These are phyloP conservation scores for Mareca strepera DNA, from an alignment of 2,797 vertebrate genomes.

Conservation along the genomic window DNA sequence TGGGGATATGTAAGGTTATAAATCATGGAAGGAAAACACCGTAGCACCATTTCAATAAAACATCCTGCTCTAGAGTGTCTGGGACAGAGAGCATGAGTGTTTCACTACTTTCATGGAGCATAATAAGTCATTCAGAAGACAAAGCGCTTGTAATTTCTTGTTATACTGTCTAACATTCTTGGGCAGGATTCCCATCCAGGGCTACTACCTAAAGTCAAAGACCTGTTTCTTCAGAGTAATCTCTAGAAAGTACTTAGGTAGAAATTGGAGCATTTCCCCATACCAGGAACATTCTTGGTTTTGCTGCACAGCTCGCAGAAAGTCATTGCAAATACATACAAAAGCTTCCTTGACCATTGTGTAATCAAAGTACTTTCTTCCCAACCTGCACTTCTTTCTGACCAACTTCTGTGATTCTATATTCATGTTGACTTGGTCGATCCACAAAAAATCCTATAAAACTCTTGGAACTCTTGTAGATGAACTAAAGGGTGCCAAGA, in stretches of 20 bases:
- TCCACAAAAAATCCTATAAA: background rate
- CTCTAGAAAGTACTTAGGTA: background rate
- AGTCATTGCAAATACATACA: background rate
- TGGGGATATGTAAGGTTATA: constrained; percentile 28
- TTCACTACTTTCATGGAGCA: background rate
- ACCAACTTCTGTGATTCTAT: background rate
- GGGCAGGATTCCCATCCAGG: background rate
- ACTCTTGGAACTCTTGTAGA: background rate
- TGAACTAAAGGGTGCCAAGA: background rate
- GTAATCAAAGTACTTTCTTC: background rate
- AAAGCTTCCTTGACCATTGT: background rate
- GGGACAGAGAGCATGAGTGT: constrained; percentile 53
- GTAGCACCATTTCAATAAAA: constrained; percentile 25
- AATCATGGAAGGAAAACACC: constrained; percentile 35
- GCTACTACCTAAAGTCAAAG: background rate
- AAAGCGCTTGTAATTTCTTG: constrained; percentile 45
- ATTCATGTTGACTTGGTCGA: background rate
- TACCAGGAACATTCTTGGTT: background rate
- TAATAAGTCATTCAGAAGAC: constrained; percentile 44
- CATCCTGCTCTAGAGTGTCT: constrained; percentile 41
- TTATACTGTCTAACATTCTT: background rate
- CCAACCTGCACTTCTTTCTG: background rate
- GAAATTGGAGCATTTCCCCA: background rate
- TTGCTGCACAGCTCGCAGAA: background rate
- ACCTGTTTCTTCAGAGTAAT: background rate